Percentiles rank a stretch among this genome's conserved stretches.
These are phyloP conservation scores for Papilio aristodemus DNA, from an alignment of 1,140 invertebrate genomes.

Conservation along the genomic window DNA sequence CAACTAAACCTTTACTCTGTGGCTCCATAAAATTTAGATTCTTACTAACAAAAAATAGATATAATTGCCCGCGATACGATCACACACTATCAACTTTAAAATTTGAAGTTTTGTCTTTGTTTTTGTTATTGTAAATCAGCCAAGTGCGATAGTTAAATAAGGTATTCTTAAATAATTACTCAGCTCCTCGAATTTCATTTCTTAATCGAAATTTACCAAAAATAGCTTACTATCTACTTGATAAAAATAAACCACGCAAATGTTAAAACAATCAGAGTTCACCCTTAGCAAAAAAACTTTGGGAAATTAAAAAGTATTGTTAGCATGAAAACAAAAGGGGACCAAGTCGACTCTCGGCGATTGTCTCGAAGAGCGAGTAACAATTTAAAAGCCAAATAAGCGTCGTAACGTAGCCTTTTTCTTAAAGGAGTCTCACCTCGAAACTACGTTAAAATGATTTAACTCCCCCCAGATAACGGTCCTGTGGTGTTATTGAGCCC, in stretches of 20 bases:
- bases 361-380: slow-evolving; percentile 43
- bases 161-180: too few species aligned
- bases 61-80: not conserved
- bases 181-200: too few species aligned
- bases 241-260: not conserved
- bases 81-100: not conserved
- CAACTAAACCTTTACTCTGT: not conserved
- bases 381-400: slow-evolving; percentile 67
- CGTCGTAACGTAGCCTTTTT: slow-evolving; percentile 66
- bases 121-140: not conserved
- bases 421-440: slow-evolving; percentile 60
- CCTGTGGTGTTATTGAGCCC: slow-evolving; percentile 64
- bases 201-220: not conserved
- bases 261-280: slow-evolving; percentile 19
- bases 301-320: slow-evolving; percentile 42
- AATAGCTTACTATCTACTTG: not conserved
- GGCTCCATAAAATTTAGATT: not conserved
- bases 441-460: slow-evolving; percentile 80
- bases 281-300: slow-evolving; percentile 20
- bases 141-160: not conserved
- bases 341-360: slow-evolving; percentile 41
- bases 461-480: slow-evolving; percentile 74
- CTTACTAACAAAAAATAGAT: not conserved
- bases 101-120: not conserved
- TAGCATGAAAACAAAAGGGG: slow-evolving; percentile 49